These are phyloP conservation scores for Fulmarus glacialis DNA, from an alignment of 2,113 vertebrate species.

Conservation along the genomic window DNA sequence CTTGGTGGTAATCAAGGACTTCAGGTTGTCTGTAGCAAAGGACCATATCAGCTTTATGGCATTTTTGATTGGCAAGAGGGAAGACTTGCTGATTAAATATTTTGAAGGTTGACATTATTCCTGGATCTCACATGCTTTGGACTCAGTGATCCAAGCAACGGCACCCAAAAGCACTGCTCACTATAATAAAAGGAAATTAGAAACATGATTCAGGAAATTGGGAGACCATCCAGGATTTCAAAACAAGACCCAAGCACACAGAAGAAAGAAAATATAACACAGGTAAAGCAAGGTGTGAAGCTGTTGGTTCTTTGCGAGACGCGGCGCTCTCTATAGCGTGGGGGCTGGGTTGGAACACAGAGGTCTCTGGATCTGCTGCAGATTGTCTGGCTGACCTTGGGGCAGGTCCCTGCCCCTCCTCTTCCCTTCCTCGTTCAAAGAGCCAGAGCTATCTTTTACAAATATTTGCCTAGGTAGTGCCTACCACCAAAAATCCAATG, in stretches of 20 bases:
- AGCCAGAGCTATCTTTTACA: neutral
- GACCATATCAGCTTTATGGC: neutral
- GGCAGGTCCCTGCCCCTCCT: neutral
- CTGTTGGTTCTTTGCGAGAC: neutral
- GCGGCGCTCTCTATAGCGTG: accelerated
- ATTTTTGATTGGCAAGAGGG: neutral
- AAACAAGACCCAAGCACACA: neutral
- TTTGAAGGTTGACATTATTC: neutral
- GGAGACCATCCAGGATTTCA: neutral
- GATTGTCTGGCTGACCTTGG: constrained; percentile 21
- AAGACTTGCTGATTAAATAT: neutral
- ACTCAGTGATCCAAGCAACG: neutral
- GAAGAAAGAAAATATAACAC: neutral
- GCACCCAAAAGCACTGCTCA: neutral
- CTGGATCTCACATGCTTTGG: neutral
- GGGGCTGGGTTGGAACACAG: neutral
- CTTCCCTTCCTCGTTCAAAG: constrained; percentile 2
- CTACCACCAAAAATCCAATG: neutral
- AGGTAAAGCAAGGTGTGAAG: neutral
- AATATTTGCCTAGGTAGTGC: constrained; percentile 55
- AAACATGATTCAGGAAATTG: neutral
- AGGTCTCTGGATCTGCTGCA: neutral
- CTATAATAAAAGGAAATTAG: neutral
- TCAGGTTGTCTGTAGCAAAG: neutral
- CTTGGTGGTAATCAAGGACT: neutral